Base-by-base conservation (phyloP, 2,888 invertebrate genomes). In the Drosophila helvetica region DNA sequence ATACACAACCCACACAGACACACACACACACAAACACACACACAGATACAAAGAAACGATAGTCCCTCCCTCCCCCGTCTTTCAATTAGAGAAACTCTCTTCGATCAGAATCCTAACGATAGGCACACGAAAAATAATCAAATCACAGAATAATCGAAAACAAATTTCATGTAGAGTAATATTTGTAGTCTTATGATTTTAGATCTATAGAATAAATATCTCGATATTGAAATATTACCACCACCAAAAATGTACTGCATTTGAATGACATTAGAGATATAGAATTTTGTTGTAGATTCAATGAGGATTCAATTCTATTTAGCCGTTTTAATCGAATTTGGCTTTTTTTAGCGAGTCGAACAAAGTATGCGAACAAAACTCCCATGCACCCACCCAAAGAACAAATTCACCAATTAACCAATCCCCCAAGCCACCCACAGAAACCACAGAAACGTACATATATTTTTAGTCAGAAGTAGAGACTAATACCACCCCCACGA, bases 301-400 rank as follows among this genome's bases (percentile, higher is more conserved):
- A 66, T 86, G 83, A 79, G 75, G 75, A 27, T 8, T 27, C 22
- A 90, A 77, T 88, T 89, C 90, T 82, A 81, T 33, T 4, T 33
- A 78, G 78, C 83, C 87, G 89, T 90, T 89, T 90, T 89, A 88
- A 80, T 91, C 90, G 87, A 91, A 88, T 90, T 91, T 90, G 89
- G 90, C 90, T 91, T 90, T 90, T 91, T 90, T 90, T 89, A 87
- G 89, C 89, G 73, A 85, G 80, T 84, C 87, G 81, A 91, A 89
- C 77, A 86, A 91, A 89, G 89, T 89, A 90, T 90, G 90, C 89
- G 90, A 90, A 90, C 86, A 22, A 77, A 74, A 77, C 80, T 75
- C 77, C 77, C 74, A 83, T 78, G 77, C 88, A 85, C 73, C 64
- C 75, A 53, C 25, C 25, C 25, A 7, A 1, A 25, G 25, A 22